These are phyloP conservation scores for Cryptoblepharus egeriae DNA, from an alignment of 2,797 vertebrate species.

Conservation along the genomic window DNA sequence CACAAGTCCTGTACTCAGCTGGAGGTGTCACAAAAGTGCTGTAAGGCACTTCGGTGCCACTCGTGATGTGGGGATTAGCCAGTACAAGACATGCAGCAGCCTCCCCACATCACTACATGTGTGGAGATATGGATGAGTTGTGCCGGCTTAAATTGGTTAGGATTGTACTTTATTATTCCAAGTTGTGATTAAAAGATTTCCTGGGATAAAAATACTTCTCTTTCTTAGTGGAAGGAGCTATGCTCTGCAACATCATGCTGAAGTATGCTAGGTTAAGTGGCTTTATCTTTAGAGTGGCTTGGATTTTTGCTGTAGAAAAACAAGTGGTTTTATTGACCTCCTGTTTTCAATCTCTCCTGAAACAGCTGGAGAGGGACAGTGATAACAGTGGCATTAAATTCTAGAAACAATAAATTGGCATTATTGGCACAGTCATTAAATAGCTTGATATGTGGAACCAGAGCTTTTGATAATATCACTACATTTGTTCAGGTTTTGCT, in stretches of 20 bases:
- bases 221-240: not conserved
- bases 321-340: conserved; percentile 47
- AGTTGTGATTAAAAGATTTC: not conserved
- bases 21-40: no score
- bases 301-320: conserved; percentile 43
- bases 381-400: conserved; percentile 43
- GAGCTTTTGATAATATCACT: conserved; percentile 56
- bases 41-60: no score
- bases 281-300: not conserved
- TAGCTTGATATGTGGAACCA: conserved; percentile 55
- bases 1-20: no score
- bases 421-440: conserved; percentile 63
- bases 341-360: conserved; percentile 35
- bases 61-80: no score
- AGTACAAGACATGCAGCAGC: no score
- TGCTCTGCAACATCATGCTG: not conserved
- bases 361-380: conserved; percentile 42
- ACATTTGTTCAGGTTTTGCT: conserved; percentile 53
- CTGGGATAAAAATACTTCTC: not conserved
- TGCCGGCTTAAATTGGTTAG: no score
- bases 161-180: no score
- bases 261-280: not conserved
- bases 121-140: no score
- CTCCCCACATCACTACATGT: no score
- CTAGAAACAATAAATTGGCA: conserved; percentile 53